These are phyloP conservation scores for Amyelois transitella DNA, from an alignment of 1,140 invertebrate species.

Conservation along the genomic window DNA sequence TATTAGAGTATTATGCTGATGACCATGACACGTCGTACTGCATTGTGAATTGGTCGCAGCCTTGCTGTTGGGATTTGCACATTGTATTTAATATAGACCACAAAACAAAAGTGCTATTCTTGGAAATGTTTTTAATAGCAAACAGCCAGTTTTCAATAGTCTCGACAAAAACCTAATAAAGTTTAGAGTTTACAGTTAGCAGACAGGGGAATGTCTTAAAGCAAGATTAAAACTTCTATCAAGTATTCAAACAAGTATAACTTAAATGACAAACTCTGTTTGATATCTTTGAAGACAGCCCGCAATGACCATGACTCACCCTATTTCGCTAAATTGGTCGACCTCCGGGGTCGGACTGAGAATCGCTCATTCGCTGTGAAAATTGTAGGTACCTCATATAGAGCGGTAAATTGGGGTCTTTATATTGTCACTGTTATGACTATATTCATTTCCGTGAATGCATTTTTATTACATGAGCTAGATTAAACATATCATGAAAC, in stretches of 20 bases:
- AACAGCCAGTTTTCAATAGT: no score
- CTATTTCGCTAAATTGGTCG: conserved; percentile 30
- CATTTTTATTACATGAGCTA: no score
- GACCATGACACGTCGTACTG: neutral
- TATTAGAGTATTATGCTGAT: neutral
- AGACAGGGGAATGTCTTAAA: no score
- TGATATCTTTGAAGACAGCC: neutral
- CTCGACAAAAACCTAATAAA: no score
- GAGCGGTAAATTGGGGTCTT: neutral
- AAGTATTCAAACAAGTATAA: neutral
- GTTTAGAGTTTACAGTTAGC: no score
- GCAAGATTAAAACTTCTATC: neutral
- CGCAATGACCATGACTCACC: conserved; percentile 23
- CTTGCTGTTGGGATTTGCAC: neutral
- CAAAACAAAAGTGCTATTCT: neutral
- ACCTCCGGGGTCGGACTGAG: conserved; percentile 39
- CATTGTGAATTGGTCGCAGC: neutral
- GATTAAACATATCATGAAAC: no score
- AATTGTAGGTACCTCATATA: neutral
- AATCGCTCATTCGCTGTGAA: conserved; percentile 17
- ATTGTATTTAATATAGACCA: neutral
- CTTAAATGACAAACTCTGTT: neutral
- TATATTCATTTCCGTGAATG: no score
- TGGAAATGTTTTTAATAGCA: no score
- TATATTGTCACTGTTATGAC: no score